These are phyloP conservation scores for Saccostrea echinata DNA, from an alignment of 1,140 invertebrate genomes.

Conservation along the genomic window DNA sequence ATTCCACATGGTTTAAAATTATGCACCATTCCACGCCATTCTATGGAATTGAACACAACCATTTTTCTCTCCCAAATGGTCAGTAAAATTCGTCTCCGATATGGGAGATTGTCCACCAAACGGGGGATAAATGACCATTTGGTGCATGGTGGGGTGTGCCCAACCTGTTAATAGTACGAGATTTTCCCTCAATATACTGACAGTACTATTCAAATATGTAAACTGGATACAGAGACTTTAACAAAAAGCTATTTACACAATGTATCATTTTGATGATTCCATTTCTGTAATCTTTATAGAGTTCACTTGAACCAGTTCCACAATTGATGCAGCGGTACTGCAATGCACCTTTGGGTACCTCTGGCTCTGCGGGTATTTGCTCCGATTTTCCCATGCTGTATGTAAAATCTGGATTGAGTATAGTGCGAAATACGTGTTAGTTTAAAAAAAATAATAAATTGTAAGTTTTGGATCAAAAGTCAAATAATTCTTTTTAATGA, in stretches of 20 bases:
- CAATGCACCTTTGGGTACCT: background rate
- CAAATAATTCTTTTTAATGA: background rate
- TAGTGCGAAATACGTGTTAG: background rate
- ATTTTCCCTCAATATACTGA: no score
- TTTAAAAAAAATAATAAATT: background rate
- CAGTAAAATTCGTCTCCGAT: no score
- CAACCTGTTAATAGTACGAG: no score
- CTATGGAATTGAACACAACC: no score
- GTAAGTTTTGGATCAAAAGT: background rate
- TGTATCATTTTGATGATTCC: slow-evolving; percentile 71
- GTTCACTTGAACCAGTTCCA: slow-evolving; percentile 59
- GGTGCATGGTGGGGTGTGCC: no score
- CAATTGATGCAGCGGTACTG: slow-evolving; percentile 67
- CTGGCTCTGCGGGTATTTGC: background rate
- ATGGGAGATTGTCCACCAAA: no score
- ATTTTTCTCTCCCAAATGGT: no score
- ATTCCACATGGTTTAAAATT: no score
- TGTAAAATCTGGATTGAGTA: background rate
- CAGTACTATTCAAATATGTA: no score
- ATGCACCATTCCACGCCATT: no score
- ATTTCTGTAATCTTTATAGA: slow-evolving; percentile 67
- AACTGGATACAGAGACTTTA: no score
- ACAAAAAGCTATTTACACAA: slow-evolving; percentile 64
- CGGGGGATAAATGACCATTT: no score
- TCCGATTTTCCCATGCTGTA: background rate